Evolutionary conservation across 2,797 vertebrate species (phyloP), one percentile per base, ranked within the genome.

Genomic region (Luscinia luscinia): DNA sequence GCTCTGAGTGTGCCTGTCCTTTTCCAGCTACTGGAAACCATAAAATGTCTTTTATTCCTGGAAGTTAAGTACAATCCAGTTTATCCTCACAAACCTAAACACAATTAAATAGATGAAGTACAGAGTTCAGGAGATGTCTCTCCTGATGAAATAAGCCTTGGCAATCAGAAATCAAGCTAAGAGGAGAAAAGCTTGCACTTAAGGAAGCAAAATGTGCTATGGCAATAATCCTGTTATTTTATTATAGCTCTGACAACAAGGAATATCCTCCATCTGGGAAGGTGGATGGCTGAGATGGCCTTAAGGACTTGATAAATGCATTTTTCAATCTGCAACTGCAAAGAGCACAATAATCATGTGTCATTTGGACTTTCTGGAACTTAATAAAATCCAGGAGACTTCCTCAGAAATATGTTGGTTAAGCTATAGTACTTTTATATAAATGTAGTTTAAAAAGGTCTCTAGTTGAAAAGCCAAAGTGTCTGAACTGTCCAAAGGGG

Each of bases 221-320:
- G 27, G 62, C 38, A 93, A 85, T 88, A 91, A 92, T 82, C 79
- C 66, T 92, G 41, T 92, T 93, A 78, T 84, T 85, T 66, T 66
- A 84, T 85, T 77, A 90, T 32, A 46, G 23, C 78, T 54, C 85
- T 96, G 90, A 76, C 89, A 91, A 89, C 74, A 77, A 69, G 85
- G 89, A 84, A 84, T 73, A 87, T 83, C 21, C 67, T 88, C 80
- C 79, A 58, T 72, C 48, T 94, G 79, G 64, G 43, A 17, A 12
- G 48, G 36, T 55, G 69, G 36, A 74, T 54, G 72, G 76, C 38
- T 94, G 52, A 91, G 34, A 78, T 92, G 75, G 76, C 70, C 40
- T 49, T 63, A 91, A 93, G 61, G 75, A 91, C 77, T 79, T 85
- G 68, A 92, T 69, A 95, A 94, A 94, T 90, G 45, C 30, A 86